phyloP scores from a whole-genome alignment of 2,888 invertebrate species.

The Linnaemya vulpina region DNA sequence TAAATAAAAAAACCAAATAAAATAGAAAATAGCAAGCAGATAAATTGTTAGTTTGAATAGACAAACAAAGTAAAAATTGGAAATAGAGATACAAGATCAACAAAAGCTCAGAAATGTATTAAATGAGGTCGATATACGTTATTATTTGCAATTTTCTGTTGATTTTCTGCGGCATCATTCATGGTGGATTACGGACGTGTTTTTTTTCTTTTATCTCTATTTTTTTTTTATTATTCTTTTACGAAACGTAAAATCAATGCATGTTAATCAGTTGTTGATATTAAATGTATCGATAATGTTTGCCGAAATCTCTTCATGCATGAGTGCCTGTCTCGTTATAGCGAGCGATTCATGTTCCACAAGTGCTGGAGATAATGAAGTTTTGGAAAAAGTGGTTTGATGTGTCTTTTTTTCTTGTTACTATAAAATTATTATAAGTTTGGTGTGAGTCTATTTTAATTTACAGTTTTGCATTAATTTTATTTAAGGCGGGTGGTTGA shows the following conservation, averaged over 20 bases:
- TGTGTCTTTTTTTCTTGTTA: conserved; percentile 2
- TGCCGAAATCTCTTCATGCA: background rate
- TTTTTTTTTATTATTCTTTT: conserved; percentile 15
- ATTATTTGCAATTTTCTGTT: conserved; percentile 60
- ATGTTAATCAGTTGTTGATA: conserved; percentile 35
- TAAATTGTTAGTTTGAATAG: conserved; percentile 30
- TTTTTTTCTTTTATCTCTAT: background rate
- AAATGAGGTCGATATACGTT: conserved; percentile 59
- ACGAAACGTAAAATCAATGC: conserved; percentile 14
- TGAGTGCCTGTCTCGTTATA: background rate
- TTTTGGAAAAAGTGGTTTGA: conserved; percentile 6
- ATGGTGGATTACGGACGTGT: conserved; percentile 6
- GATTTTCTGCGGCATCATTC: conserved; percentile 66
- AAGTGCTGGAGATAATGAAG: conserved; percentile 10
- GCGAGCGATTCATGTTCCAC: background rate
- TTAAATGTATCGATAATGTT: conserved; percentile 16
- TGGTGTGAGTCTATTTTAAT: background rate
- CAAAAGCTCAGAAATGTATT: conserved; percentile 4
- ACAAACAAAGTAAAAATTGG: conserved; percentile 7
- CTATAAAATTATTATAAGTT: conserved; percentile 56
- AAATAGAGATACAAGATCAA: conserved; percentile 42
- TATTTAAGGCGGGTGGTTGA: conserved; percentile 76
- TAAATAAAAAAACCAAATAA: background rate
- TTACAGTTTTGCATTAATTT: conserved; percentile 3
- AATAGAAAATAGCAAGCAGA: background rate